Conservation (phyloP, 2,888 invertebrate genomes). For the Caenorhabditis sp. region DNA sequence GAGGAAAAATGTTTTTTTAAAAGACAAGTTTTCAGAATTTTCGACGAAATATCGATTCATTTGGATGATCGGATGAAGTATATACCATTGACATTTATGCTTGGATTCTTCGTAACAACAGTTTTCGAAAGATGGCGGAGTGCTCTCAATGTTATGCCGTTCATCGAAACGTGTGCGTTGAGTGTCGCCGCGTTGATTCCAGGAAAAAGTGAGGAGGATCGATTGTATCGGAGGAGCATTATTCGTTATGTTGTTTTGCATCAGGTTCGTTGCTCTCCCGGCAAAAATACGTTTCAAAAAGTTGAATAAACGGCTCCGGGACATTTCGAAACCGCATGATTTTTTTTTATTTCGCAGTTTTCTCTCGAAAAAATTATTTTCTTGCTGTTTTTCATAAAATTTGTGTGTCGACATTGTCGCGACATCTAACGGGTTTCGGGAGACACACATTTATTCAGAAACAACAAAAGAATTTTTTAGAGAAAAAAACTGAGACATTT, state of each 20-base stretch:
- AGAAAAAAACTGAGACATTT: no score
- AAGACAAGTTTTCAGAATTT: constrained; percentile 48
- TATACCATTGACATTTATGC: constrained; percentile 58
- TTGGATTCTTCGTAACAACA: constrained; percentile 61
- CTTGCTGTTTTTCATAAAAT: no score
- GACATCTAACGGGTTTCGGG: no score
- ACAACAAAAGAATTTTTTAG: no score
- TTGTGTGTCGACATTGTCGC: no score
- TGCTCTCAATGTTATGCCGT: constrained; percentile 48
- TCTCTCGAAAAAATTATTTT: no score
- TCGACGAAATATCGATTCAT: constrained; percentile 45
- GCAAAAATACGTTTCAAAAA: not conserved
- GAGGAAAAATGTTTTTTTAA: no score
- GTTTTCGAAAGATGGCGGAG: constrained; percentile 55
- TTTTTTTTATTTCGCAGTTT: no score
- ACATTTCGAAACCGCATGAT: no score
- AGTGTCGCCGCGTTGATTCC: constrained; percentile 43
- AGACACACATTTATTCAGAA: no score
- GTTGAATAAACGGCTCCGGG: no score
- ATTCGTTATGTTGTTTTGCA: constrained; percentile 44
- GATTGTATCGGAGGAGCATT: constrained; percentile 39
- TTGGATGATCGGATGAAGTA: constrained; percentile 49
- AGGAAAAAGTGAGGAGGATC: constrained; percentile 39
- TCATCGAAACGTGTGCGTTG: constrained; percentile 51
- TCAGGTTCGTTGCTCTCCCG: no score